phyloP scores from a whole-genome alignment of 2,888 invertebrate species.

The Tetragnatha montana region DNA sequence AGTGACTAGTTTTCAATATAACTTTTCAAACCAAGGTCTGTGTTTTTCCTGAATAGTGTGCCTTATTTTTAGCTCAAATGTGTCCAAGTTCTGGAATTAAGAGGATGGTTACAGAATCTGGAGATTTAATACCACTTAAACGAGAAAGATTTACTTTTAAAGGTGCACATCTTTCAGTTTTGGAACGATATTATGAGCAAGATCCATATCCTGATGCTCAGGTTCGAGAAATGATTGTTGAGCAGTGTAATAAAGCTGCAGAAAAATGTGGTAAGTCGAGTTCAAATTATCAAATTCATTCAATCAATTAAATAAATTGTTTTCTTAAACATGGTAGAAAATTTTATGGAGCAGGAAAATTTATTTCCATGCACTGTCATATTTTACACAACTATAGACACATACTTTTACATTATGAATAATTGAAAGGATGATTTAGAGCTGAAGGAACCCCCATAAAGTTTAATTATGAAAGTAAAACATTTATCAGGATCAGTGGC shows the following conservation, averaged over 20 bases:
- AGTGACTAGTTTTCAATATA: no score
- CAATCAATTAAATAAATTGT: neutral
- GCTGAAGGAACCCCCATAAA: no score
- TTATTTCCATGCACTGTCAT: no score
- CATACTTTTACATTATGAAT: no score
- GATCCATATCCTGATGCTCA: constrained; percentile 78
- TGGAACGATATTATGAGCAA: constrained; percentile 77
- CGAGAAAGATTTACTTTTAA: constrained; percentile 78
- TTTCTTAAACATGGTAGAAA: no score
- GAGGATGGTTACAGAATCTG: constrained; percentile 73
- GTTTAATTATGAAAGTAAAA: no score
- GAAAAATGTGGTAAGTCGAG: constrained; percentile 73
- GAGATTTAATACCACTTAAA: constrained; percentile 73
- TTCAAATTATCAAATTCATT: neutral
- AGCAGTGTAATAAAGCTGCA: constrained; percentile 77
- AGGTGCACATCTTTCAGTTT: constrained; percentile 77
- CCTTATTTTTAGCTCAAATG: constrained; percentile 72
- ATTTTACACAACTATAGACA: no score
- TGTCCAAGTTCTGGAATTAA: constrained; percentile 73
- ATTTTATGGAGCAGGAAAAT: no score
- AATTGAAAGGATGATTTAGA: no score
- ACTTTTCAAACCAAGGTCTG: no score
- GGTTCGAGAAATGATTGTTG: constrained; percentile 77
- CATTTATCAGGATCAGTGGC: no score
- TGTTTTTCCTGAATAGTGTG: no score